These are phyloP conservation scores for Drosophila pandora DNA, from an alignment of 1,140 invertebrate species.

Conservation along the genomic window DNA sequence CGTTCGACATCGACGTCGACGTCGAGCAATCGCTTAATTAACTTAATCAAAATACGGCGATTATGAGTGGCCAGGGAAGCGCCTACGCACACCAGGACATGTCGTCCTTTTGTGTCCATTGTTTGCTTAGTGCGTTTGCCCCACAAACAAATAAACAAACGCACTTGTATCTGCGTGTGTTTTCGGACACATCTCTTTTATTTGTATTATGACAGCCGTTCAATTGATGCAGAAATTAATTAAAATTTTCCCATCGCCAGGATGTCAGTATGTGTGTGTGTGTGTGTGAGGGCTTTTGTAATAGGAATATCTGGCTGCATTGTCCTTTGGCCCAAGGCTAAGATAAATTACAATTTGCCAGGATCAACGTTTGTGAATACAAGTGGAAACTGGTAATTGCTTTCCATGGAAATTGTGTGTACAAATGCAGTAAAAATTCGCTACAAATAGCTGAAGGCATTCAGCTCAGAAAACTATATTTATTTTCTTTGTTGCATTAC, in stretches of 20 bases:
- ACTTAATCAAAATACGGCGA: slow-evolving; percentile 79
- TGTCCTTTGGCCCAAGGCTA: slow-evolving; percentile 50
- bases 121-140: slow-evolving; percentile 57
- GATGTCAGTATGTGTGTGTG: neutral
- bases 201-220: slow-evolving; percentile 75
- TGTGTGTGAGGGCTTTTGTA: neutral
- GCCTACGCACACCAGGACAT: neutral
- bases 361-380: slow-evolving; percentile 20
- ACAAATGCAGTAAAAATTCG: slow-evolving; percentile 16
- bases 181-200: slow-evolving; percentile 40
- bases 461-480: neutral
- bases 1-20: slow-evolving; percentile 16
- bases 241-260: slow-evolving; percentile 56
- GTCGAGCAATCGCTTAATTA: slow-evolving; percentile 74
- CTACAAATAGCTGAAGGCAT: neutral
- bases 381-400: slow-evolving; percentile 48
- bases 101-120: slow-evolving; percentile 50
- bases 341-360: slow-evolving; percentile 57
- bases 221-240: slow-evolving; percentile 72
- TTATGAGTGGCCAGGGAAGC: slow-evolving; percentile 36
- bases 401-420: slow-evolving; percentile 28
- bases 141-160: slow-evolving; percentile 65
- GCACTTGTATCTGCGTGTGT: slow-evolving; percentile 13
- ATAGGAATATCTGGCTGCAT: slow-evolving; percentile 32
- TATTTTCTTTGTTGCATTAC: neutral